A percentile compares a stretch with the other conserved stretches of the same genome.
Evolutionary conservation across 2,888 invertebrate genomes (phyloP).

Genomic region (Proisotoma minuta): DNA sequence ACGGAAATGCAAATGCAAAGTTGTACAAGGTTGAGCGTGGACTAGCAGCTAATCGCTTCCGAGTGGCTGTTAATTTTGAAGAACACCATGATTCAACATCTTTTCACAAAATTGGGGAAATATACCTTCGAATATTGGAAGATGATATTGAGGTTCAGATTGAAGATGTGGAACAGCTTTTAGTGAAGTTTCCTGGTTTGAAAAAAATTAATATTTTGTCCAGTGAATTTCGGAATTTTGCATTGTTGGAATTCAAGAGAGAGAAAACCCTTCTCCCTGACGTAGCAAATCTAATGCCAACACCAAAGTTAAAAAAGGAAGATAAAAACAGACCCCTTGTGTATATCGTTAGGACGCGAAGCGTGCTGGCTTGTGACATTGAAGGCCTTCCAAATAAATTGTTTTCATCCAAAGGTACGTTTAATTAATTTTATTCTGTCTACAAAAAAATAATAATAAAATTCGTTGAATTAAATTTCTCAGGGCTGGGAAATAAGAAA

Average conservation of each 20-base stretch:
- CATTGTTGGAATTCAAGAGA: conserved; percentile 24
- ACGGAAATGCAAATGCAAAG: conserved; percentile 21
- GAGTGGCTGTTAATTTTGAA: too few relatives aligned
- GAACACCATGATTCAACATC: neutral
- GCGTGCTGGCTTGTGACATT: conserved; percentile 20
- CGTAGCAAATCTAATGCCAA: conserved; percentile 2
- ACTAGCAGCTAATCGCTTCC: too few relatives aligned
- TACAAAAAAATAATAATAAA: neutral
- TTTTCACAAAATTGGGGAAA: neutral
- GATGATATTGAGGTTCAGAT: too few relatives aligned
- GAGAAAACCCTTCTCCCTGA: conserved; percentile 18
- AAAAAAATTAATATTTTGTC: conserved; percentile 6
- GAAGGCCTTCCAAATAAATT: conserved; percentile 17
- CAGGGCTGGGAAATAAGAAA: conserved; percentile 27
- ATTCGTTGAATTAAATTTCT: conserved; percentile 2
- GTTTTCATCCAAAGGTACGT: conserved; percentile 18
- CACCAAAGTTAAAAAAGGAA: conserved; percentile 14
- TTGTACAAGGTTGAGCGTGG: too few relatives aligned
- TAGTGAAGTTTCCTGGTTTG: conserved; percentile 12
- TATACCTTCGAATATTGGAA: too few relatives aligned
- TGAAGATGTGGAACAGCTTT: too few relatives aligned
- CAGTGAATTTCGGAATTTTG: neutral
- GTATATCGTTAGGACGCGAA: conserved; percentile 25
- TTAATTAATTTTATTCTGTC: neutral
- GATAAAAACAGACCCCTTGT: conserved; percentile 20